These are phyloP conservation scores for Platycercus adscitus DNA, from an alignment of 2,113 vertebrate genomes.

Conservation along the genomic window DNA sequence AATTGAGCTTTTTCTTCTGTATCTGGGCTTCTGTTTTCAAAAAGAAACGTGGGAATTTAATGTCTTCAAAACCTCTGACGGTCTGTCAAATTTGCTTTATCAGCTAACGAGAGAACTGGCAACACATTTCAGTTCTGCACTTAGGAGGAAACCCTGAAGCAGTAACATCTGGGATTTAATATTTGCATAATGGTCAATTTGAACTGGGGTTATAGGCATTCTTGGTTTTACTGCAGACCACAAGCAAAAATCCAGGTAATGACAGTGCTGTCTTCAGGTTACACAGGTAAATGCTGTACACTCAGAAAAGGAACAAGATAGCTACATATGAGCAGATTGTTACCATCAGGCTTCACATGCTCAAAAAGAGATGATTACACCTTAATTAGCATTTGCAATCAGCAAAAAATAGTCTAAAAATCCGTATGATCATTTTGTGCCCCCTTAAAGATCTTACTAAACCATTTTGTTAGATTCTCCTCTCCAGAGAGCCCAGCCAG, in stretches of 20 bases:
- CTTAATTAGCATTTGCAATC: neutral
- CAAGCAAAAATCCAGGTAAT: neutral
- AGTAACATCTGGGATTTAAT: neutral
- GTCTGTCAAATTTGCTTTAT: neutral
- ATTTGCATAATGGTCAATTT: neutral
- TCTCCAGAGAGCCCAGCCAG: neutral
- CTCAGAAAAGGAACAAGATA: neutral
- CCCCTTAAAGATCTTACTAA: neutral
- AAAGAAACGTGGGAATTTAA: neutral
- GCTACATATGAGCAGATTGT: neutral
- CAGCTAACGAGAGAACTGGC: neutral
- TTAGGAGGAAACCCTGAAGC: neutral
- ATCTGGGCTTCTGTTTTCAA: neutral
- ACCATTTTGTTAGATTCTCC: neutral
- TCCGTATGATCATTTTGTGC: neutral
- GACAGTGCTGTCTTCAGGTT: neutral
- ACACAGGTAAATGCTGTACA: neutral
- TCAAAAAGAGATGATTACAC: neutral
- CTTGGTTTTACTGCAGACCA: neutral
- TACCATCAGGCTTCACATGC: neutral
- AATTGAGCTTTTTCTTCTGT: neutral
- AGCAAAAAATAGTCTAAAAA: neutral
- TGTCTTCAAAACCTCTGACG: neutral
- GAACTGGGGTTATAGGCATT: neutral
- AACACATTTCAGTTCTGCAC: neutral